These are phyloP conservation scores for Donacobius atricapilla DNA, from an alignment of 2,113 vertebrate genomes.

Conservation along the genomic window DNA sequence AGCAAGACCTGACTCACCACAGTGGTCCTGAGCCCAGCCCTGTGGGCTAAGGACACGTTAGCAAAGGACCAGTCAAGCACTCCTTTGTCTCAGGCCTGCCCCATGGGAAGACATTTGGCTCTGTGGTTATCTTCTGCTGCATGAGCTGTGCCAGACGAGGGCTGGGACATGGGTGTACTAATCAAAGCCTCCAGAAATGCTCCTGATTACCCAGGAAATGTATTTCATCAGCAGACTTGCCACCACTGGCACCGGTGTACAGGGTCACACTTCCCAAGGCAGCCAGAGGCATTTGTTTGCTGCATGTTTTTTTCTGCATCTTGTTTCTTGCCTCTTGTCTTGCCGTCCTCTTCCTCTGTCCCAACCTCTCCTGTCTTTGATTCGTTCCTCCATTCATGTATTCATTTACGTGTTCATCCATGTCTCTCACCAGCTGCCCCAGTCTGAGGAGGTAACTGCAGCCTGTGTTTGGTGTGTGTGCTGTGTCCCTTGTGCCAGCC, in stretches of 20 bases:
- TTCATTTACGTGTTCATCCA: slow-evolving; percentile 11
- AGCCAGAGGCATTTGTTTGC: neutral
- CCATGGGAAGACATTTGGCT: neutral
- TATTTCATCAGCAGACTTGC: neutral
- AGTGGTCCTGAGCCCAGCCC: neutral
- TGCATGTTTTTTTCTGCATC: neutral
- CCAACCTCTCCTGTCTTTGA: neutral
- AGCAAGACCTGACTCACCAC: neutral
- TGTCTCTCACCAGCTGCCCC: slow-evolving; percentile 74
- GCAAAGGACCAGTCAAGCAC: neutral
- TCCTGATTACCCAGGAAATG: neutral
- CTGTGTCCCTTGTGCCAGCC: neutral
- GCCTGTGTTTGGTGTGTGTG: neutral
- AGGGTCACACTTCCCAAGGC: neutral
- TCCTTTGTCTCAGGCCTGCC: neutral
- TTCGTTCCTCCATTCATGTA: slow-evolving; percentile 12
- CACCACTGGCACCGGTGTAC: neutral
- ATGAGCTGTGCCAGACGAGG: neutral
- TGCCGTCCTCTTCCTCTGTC: neutral
- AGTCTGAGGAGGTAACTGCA: slow-evolving; percentile 77
- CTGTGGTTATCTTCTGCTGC: neutral
- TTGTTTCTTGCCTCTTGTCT: neutral
- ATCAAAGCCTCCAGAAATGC: neutral
- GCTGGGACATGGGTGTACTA: neutral
- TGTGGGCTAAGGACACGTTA: neutral